These are phyloP conservation scores for Orthosia gothica DNA, from an alignment of 2,888 invertebrate species.

Conservation along the genomic window DNA sequence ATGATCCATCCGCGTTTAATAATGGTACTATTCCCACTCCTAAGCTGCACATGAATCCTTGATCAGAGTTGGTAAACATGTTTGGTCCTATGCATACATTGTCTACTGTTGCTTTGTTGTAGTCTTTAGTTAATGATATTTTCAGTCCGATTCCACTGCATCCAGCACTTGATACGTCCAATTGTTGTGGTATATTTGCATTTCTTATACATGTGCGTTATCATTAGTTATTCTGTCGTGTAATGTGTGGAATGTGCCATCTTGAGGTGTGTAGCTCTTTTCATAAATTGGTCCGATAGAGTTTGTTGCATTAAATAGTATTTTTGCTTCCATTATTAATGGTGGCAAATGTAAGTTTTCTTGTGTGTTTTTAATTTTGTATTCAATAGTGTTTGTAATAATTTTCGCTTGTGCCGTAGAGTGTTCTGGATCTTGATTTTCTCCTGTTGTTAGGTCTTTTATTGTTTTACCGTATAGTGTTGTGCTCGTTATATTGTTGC, in stretches of 20 bases:
- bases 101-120: slow-evolving; percentile 12
- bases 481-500: too few relatives aligned
- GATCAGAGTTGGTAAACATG: slow-evolving; percentile 5
- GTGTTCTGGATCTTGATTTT: too few relatives aligned
- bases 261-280: slow-evolving; percentile 18
- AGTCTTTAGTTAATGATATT: slow-evolving; percentile 1
- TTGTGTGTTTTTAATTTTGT: background rate
- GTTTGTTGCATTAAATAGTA: slow-evolving; percentile 19
- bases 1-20: slow-evolving; percentile 9
- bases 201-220: background rate
- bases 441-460: too few relatives aligned
- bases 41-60: slow-evolving; percentile 18
- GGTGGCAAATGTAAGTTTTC: background rate
- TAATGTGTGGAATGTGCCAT: background rate
- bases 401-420: too few relatives aligned
- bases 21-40: slow-evolving; percentile 23
- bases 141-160: too few relatives aligned
- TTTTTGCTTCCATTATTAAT: background rate
- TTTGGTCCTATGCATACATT: slow-evolving; percentile 14
- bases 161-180: background rate
- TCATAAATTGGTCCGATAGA: slow-evolving; percentile 31
- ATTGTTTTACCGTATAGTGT: too few relatives aligned
- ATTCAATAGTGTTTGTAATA: background rate
- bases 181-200: background rate
- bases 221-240: background rate